Conservation (phyloP, 2,113 vertebrate genomes). For the Naja naja region DNA sequence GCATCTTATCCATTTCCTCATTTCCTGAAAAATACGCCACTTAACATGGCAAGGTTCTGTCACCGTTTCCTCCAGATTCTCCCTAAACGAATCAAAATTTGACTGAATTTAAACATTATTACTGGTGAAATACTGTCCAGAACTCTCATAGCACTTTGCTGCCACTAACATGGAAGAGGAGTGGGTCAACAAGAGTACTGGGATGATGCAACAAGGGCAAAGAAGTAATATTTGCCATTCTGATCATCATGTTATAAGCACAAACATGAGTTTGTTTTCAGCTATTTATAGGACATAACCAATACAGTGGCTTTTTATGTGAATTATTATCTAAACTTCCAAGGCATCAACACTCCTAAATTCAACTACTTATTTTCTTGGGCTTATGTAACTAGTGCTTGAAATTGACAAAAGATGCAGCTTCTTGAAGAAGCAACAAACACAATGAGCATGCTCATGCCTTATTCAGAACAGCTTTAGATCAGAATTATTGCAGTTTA, state of each 20-base stretch:
- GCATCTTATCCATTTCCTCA: neutral
- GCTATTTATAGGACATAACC: neutral
- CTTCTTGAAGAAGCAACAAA: neutral
- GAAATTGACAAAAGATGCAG: neutral
- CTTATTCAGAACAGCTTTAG: neutral
- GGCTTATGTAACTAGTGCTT: neutral
- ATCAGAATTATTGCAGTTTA: neutral
- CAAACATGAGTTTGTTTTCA: neutral
- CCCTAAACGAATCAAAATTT: neutral
- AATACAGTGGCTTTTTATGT: neutral
- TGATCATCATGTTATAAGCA: neutral
- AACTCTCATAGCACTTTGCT: neutral
- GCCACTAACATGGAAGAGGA: neutral
- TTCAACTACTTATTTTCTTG: neutral
- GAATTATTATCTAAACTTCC: neutral
- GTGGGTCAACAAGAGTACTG: neutral
- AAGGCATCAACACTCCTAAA: neutral
- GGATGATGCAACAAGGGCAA: neutral
- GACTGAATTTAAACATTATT: neutral
- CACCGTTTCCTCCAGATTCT: neutral
- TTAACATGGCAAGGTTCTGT: neutral
- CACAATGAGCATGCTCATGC: neutral
- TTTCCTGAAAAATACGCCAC: neutral
- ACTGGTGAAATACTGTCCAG: neutral
- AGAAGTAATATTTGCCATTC: neutral